Base-by-base conservation (phyloP, 1,140 invertebrate species). In the Drosophila lowei region DNA sequence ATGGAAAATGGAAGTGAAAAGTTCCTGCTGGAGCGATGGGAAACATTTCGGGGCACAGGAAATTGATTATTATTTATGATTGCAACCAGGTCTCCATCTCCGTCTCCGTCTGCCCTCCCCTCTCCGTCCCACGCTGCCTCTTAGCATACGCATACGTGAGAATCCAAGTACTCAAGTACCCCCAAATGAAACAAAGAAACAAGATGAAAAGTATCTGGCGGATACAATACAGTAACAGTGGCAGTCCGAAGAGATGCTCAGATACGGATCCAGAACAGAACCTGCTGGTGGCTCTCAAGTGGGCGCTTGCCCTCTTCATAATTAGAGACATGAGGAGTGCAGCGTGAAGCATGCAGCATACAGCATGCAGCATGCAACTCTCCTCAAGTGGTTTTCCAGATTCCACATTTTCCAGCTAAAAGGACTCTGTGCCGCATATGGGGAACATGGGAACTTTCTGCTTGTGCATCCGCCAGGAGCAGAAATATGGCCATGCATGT, bases 1-100 rank as follows among this genome's bases (percentile, higher is more conserved):
- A 56, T 57, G 52, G 53, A 68, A 70, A 71, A 18, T 44, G 50
- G 34, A 71, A 34, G 30, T 34, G 30, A 57, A 78, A 78, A 71
- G 57, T 59, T 83, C 78, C 30, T 34, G 30, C 30, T 44, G 65
- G 62, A 81, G 75, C 83, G 84, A 88, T 88, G 83, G 75, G 83
- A 88, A 88, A 88, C 83, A 83, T 76, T 79, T 79, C 76, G 56
- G 30, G 59, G 50, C 58, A 79, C 83, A 88, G 83, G 83, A 88
- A 88, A 88, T 88, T 79, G 83, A 88, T 88, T 88, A 88, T 88
- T 88, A 88, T 88, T 88, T 88, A 88, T 89, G 83, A 88, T 89
- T 88, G 68, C 84, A 66, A 61, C 54, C 56, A 38, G 54, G 28
- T 53, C 67, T 52, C 42, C 23, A 34, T 25, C 48, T 49, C 66